Conservation (phyloP, 1,140 invertebrate species). For the Nilaparvata lugens region DNA sequence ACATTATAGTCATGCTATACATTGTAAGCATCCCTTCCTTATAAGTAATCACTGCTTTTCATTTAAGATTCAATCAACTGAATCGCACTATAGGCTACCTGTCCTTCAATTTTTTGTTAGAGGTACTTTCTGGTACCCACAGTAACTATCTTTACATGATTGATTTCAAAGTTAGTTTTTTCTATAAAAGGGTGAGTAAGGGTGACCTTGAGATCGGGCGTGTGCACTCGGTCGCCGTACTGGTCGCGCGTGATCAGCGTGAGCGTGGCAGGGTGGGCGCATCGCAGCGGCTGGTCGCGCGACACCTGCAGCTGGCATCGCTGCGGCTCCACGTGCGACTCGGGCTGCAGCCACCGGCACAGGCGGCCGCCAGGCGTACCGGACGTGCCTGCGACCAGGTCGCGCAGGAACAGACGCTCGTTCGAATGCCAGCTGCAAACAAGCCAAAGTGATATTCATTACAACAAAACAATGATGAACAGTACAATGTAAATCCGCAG, state of each 20-base stretch:
- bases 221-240: constrained; percentile 79
- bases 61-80: no score
- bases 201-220: constrained; percentile 70
- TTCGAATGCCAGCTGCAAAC: constrained; percentile 64
- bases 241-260: constrained; percentile 85
- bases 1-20: no score
- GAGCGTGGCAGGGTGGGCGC: constrained; percentile 71
- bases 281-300: constrained; percentile 55
- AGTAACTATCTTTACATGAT: neutral
- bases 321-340: constrained; percentile 80
- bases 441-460: no score
- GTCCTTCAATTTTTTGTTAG: no score
- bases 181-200: neutral
- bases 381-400: constrained; percentile 78
- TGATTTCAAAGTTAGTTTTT: neutral
- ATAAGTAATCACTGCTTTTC: no score
- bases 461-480: no score
- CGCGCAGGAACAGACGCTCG: constrained; percentile 86
- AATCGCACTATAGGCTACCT: no score
- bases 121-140: no score
- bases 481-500: no score
- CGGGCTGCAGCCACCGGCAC: constrained; percentile 89
- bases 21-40: no score
- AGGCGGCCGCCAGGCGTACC: constrained; percentile 85
- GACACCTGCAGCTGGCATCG: constrained; percentile 68